Evolutionary conservation across 1,140 invertebrate species (phyloP).

Genomic region (Drosophila funebris): DNA sequence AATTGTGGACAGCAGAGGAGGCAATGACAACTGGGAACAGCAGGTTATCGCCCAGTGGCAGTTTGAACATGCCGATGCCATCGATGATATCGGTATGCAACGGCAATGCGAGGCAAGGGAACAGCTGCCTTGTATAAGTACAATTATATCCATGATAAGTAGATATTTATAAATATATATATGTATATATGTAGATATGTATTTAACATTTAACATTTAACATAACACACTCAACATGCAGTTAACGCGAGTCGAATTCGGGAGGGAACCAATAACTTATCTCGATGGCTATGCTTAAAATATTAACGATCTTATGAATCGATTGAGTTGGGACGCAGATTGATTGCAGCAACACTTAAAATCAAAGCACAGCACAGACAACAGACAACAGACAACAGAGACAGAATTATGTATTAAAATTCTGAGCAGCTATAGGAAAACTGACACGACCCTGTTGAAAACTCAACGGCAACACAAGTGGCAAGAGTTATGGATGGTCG

Average conservation of each 20-base stretch:
- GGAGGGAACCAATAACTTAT: constrained; percentile 70
- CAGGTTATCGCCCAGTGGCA: constrained; percentile 44
- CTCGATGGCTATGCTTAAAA: constrained; percentile 69
- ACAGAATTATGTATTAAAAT: constrained; percentile 63
- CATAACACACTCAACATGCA: constrained; percentile 48
- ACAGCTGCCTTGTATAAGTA: constrained; percentile 20
- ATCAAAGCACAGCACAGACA: constrained; percentile 52
- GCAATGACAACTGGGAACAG: constrained; percentile 14
- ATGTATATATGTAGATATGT: neutral
- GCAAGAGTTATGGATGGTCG: constrained; percentile 65
- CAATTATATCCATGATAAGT: neutral
- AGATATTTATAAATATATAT: neutral
- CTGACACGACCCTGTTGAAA: constrained; percentile 54
- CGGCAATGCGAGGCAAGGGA: neutral
- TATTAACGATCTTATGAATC: constrained; percentile 71
- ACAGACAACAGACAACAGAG: neutral
- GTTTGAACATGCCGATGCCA: constrained; percentile 36
- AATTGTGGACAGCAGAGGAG: constrained; percentile 25
- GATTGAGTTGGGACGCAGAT: constrained; percentile 41
- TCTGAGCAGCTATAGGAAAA: constrained; percentile 46
- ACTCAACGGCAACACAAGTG: constrained; percentile 47
- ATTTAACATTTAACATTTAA: constrained; percentile 15
- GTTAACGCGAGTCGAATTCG: constrained; percentile 45
- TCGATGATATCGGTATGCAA: constrained; percentile 4
- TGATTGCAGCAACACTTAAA: constrained; percentile 74